These are phyloP conservation scores for Lasioglossum albipes DNA, from an alignment of 1,140 invertebrate species.

Conservation along the genomic window DNA sequence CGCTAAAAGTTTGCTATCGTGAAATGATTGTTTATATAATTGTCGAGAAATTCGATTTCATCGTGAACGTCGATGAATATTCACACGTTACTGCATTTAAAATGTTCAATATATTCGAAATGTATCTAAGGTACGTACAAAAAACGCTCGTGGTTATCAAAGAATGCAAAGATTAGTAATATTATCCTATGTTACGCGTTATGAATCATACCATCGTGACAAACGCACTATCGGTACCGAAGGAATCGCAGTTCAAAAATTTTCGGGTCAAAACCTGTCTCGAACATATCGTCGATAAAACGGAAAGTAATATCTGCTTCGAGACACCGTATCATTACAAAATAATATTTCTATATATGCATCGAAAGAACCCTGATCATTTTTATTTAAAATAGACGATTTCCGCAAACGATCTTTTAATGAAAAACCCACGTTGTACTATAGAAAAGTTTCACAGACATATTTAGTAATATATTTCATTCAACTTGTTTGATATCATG, in stretches of 20 bases:
- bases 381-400: neutral
- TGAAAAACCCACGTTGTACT: neutral
- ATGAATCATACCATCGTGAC: slow-evolving; percentile 47
- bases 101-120: neutral
- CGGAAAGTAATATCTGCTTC: neutral
- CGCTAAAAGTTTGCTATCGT: neutral
- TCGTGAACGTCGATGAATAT: neutral
- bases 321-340: neutral
- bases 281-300: neutral
- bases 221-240: slow-evolving; percentile 34
- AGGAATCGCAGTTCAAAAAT: neutral
- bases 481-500: neutral
- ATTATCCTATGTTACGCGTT: slow-evolving; percentile 31
- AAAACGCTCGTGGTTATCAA: slow-evolving; percentile 15
- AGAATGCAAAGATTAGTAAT: slow-evolving; percentile 20
- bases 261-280: neutral
- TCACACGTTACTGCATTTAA: neutral
- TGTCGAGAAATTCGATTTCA: neutral
- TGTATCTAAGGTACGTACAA: slow-evolving; percentile 9
- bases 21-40: neutral
- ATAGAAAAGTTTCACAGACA: neutral
- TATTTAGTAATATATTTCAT: neutral
- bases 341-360: neutral
- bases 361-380: neutral
- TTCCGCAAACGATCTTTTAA: neutral